A percentile compares a stretch with the other conserved stretches of the same genome.
These are phyloP conservation scores for Bradysia coprophila DNA, from an alignment of 1,140 invertebrate genomes.

Conservation along the genomic window DNA sequence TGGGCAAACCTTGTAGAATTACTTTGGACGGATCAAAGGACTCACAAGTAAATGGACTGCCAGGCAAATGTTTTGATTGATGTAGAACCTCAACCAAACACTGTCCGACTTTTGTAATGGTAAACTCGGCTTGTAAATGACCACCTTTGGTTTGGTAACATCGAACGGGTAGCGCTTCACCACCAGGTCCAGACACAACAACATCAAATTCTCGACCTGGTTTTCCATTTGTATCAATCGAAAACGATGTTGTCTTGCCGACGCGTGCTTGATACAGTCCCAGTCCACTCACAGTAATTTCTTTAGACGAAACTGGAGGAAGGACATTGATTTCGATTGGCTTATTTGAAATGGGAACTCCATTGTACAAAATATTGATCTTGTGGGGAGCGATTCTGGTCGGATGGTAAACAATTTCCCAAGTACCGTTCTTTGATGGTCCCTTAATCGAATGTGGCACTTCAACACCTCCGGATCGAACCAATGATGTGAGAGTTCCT, in stretches of 20 bases:
- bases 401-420: constrained; percentile 76
- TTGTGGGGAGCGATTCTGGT: constrained; percentile 60
- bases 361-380: constrained; percentile 61
- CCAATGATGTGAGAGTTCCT: constrained; percentile 58
- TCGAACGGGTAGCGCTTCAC: constrained; percentile 76
- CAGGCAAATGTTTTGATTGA: constrained; percentile 74
- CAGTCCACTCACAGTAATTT: constrained; percentile 38
- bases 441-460: constrained; percentile 62
- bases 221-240: constrained; percentile 70
- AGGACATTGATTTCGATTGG: constrained; percentile 30
- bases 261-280: constrained; percentile 68
- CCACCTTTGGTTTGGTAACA: constrained; percentile 94
- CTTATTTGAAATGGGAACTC: constrained; percentile 38
- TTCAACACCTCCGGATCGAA: constrained; percentile 57
- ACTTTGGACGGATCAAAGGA: constrained; percentile 79
- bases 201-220: constrained; percentile 81
- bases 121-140: constrained; percentile 80
- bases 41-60: constrained; percentile 91
- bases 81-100: constrained; percentile 71
- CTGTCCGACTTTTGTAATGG: constrained; percentile 53
- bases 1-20: constrained; percentile 48
- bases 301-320: constrained; percentile 42
- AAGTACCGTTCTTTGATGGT: constrained; percentile 40
- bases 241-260: constrained; percentile 64
- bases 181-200: constrained; percentile 71